Evolutionary conservation across 2,888 invertebrate genomes (phyloP).

Genomic region (Hololepta plana): DNA sequence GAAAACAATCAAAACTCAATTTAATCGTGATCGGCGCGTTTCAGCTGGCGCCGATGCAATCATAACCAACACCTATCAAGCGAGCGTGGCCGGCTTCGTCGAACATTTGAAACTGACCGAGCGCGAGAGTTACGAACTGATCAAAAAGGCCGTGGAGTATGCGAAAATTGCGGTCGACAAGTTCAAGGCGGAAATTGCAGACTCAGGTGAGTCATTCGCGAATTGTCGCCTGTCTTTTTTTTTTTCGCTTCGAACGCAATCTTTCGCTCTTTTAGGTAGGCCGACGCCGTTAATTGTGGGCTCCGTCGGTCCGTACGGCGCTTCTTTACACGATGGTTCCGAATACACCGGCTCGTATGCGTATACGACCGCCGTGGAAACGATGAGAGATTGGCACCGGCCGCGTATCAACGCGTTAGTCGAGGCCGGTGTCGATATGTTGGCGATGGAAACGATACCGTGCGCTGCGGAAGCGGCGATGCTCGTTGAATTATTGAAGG

Average conservation of each 20-base stretch:
- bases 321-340: constrained; percentile 75
- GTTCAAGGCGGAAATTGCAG: constrained; percentile 29
- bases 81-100: constrained; percentile 57
- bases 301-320: constrained; percentile 86
- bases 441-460: constrained; percentile 88
- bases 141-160: constrained; percentile 52
- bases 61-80: constrained; percentile 81
- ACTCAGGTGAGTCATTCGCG: too few species aligned
- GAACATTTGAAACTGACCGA: constrained; percentile 51
- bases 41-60: constrained; percentile 75
- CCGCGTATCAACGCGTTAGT: constrained; percentile 63
- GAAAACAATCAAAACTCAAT: constrained; percentile 1
- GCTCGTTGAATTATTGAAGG: constrained; percentile 57
- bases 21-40: constrained; percentile 20
- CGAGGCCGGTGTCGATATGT: constrained; percentile 63
- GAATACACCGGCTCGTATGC: constrained; percentile 83
- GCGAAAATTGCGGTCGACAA: constrained; percentile 53
- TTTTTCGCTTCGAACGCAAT: too few species aligned
- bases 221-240: too few species aligned
- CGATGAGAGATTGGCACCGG: constrained; percentile 68
- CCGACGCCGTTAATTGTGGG: constrained; percentile 54
- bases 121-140: constrained; percentile 50
- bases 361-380: constrained; percentile 37
- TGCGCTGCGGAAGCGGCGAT: constrained; percentile 67
- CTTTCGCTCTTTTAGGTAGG: constrained; percentile 13